Evolutionary conservation across 2,797 vertebrate species (phyloP).

Genomic region (Otus scops): DNA sequence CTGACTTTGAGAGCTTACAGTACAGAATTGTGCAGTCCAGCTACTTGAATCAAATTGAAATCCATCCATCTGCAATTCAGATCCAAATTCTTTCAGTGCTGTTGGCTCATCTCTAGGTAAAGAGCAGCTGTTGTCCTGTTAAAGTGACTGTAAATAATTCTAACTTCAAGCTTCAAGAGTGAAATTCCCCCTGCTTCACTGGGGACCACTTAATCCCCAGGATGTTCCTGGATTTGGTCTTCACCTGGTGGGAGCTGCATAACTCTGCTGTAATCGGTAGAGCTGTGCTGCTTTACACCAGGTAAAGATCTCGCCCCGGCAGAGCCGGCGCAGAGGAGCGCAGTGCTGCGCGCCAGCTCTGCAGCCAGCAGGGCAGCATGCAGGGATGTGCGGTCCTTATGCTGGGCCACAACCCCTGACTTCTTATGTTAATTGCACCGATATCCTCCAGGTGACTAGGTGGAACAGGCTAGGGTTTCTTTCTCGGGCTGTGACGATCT

Average conservation of each 20-base stretch:
- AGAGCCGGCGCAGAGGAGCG: neutral
- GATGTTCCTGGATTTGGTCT: neutral
- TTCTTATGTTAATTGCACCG: neutral
- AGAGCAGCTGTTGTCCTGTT: slow-evolving; percentile 64
- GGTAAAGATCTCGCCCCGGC: neutral
- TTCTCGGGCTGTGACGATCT: neutral
- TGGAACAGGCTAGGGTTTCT: neutral
- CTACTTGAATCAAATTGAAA: slow-evolving; percentile 67
- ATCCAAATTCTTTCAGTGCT: slow-evolving; percentile 65
- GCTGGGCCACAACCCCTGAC: neutral
- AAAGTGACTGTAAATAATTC: slow-evolving; percentile 69
- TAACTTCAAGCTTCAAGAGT: slow-evolving; percentile 23
- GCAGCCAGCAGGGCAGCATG: too few relatives aligned
- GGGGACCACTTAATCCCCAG: neutral
- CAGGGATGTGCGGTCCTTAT: fast-evolving
- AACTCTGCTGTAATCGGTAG: neutral
- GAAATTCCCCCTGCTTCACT: slow-evolving; percentile 6
- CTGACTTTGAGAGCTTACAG: slow-evolving; percentile 39
- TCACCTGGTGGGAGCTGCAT: neutral
- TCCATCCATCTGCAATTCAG: slow-evolving; percentile 57
- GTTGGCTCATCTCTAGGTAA: slow-evolving; percentile 59
- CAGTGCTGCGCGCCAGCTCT: neutral
- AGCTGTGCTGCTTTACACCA: neutral
- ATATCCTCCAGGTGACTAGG: fast-evolving
- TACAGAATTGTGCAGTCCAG: slow-evolving; percentile 4